phyloP scores from a whole-genome alignment of 1,140 invertebrate species.

The Leptopilina boulardi region DNA sequence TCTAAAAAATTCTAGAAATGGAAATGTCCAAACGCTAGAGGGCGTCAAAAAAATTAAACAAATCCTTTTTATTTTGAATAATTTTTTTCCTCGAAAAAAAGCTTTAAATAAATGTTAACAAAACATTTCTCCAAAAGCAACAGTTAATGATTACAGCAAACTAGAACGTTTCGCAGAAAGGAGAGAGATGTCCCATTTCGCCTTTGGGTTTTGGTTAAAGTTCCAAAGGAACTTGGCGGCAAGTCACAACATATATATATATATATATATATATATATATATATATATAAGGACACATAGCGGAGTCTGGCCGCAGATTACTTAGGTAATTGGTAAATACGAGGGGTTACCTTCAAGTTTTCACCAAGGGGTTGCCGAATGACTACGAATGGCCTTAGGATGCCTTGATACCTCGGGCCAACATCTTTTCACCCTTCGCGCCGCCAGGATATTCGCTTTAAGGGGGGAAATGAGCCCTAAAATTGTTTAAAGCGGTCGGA shows the following conservation, averaged over 20 bases:
- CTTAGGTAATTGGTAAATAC: constrained; percentile 77
- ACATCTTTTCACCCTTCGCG: constrained; percentile 54
- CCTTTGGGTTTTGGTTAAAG: constrained; percentile 59
- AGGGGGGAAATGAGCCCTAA: constrained; percentile 76
- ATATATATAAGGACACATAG: constrained; percentile 63
- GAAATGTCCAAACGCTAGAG: no score
- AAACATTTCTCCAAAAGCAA: no score
- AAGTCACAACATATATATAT: constrained; percentile 5
- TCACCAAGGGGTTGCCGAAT: constrained; percentile 60
- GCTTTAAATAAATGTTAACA: no score
- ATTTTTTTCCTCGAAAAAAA: no score
- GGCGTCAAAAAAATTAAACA: no score
- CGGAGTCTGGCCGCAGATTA: constrained; percentile 70
- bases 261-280: no score
- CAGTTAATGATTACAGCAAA: neutral
- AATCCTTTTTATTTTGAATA: no score
- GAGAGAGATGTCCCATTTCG: constrained; percentile 39
- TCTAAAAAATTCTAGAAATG: no score
- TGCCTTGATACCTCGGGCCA: constrained; percentile 59
- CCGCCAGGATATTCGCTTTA: constrained; percentile 74
- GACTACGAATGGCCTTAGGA: constrained; percentile 51
- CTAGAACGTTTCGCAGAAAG: neutral
- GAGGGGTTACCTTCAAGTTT: constrained; percentile 70
- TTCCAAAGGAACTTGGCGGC: constrained; percentile 41
- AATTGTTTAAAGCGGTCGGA: constrained; percentile 76